These are phyloP conservation scores for Cyprinodon brontotheroides DNA, from an alignment of 2,113 vertebrate species.

Conservation along the genomic window DNA sequence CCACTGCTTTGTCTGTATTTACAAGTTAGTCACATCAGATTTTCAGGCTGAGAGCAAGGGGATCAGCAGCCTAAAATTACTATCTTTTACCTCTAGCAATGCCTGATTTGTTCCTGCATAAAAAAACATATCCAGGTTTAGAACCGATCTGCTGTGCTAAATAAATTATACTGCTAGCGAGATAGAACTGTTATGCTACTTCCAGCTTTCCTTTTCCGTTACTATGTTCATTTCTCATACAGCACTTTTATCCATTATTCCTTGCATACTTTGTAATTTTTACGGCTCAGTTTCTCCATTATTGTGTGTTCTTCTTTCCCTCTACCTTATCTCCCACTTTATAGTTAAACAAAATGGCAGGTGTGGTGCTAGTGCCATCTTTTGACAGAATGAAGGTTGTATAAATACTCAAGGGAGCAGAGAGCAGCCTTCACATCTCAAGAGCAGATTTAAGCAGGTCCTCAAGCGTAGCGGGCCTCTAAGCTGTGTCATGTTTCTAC, in stretches of 20 bases:
- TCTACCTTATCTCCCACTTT: neutral
- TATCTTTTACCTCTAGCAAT: constrained; percentile 38
- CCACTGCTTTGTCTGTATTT: constrained; percentile 39
- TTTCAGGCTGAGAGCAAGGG: constrained; percentile 47
- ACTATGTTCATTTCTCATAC: constrained; percentile 6
- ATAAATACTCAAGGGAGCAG: constrained; percentile 16
- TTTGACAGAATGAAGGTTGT: constrained; percentile 50
- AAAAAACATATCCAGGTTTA: constrained; percentile 48
- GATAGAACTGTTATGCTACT: constrained; percentile 43
- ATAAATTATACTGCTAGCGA: constrained; percentile 61
- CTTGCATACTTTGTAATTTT: constrained; percentile 6
- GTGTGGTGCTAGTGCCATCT: constrained; percentile 66
- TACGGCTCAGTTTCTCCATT: constrained; percentile 16
- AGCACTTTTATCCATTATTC: neutral
- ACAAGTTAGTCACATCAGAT: constrained; percentile 46
- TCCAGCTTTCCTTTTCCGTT: constrained; percentile 30
- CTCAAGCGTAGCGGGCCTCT: constrained; percentile 13
- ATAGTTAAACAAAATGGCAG: constrained; percentile 20
- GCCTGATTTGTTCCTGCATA: constrained; percentile 55
- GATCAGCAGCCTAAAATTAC: constrained; percentile 51
- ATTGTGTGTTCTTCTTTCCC: neutral
- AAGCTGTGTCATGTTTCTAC: constrained; percentile 21
- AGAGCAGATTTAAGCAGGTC: constrained; percentile 35
- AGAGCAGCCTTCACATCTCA: constrained; percentile 19
- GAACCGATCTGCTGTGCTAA: constrained; percentile 52